A percentile compares a stretch with the other conserved stretches of the same genome.
Conservation (phyloP, 2,797 vertebrate genomes). For the Knipowitschia caucasica region DNA sequence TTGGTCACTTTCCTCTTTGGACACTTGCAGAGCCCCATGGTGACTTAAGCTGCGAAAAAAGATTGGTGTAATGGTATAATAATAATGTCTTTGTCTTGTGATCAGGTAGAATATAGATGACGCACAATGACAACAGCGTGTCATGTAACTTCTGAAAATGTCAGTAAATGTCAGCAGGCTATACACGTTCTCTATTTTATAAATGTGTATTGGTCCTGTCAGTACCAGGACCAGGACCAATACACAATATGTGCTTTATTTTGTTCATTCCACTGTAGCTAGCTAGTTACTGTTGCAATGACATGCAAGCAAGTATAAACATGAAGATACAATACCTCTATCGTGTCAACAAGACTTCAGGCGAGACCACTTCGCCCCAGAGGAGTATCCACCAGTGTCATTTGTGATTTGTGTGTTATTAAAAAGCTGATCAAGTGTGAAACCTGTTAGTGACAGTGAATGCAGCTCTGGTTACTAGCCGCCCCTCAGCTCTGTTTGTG, state of each 20-base stretch:
- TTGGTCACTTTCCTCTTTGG: constrained; percentile 93
- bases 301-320: constrained; percentile 13
- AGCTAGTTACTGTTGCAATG: too few species aligned
- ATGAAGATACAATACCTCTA: constrained; percentile 44
- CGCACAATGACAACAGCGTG: too few species aligned
- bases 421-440: not conserved
- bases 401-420: constrained; percentile 24
- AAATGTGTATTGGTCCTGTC: too few species aligned
- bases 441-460: constrained; percentile 31
- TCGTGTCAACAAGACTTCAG: constrained; percentile 29
- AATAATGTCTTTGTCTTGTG: not conserved
- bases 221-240: too few species aligned
- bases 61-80: not conserved
- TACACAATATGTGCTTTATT: too few species aligned
- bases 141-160: too few species aligned
- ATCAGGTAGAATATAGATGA: not conserved
- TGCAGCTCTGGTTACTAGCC: not conserved
- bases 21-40: constrained; percentile 94
- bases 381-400: constrained; percentile 34
- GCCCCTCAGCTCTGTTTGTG: constrained; percentile 53
- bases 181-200: too few species aligned
- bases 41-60: constrained; percentile 21
- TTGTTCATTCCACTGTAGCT: too few species aligned
- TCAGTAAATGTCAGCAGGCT: too few species aligned
- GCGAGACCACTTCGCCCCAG: constrained; percentile 25